Conservation (phyloP, 2,888 invertebrate species). For the Brachyopa scutellaris region DNA sequence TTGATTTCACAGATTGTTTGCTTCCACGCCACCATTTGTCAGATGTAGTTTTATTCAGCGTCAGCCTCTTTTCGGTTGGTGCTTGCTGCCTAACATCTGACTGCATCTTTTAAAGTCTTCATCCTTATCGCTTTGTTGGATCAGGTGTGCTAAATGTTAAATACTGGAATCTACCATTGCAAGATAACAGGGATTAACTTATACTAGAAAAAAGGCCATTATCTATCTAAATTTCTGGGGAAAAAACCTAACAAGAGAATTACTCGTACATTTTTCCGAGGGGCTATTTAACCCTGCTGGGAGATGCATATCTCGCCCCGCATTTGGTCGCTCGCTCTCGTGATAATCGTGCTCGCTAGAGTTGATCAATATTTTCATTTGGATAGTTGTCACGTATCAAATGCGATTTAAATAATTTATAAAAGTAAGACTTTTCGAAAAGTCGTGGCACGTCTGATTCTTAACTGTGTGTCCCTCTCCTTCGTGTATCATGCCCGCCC, state of each 20-base stretch:
- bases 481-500: constrained; percentile 1
- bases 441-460: constrained; percentile 57
- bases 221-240: constrained; percentile 23
- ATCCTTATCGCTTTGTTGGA: constrained; percentile 62
- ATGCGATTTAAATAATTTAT: constrained; percentile 70
- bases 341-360: neutral
- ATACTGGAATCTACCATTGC: constrained; percentile 20
- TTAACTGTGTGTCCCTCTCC: neutral
- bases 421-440: constrained; percentile 46
- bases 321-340: neutral
- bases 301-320: constrained; percentile 35
- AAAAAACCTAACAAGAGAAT: constrained; percentile 3
- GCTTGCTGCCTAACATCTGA: neutral
- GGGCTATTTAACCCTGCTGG: constrained; percentile 57
- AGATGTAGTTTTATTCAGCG: too few relatives aligned
- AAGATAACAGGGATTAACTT: constrained; percentile 14
- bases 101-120: constrained; percentile 10
- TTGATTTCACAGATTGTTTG: constrained; percentile 60
- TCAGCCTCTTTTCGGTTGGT: neutral
- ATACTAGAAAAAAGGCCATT: constrained; percentile 19
- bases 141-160: constrained; percentile 59
- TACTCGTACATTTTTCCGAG: constrained; percentile 35
- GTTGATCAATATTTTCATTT: constrained; percentile 58
- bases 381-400: constrained; percentile 66
- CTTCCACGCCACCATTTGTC: constrained; percentile 54